Base-by-base conservation (phyloP, 2,797 vertebrate genomes). In the Tenualosa thibaudeaui region DNA sequence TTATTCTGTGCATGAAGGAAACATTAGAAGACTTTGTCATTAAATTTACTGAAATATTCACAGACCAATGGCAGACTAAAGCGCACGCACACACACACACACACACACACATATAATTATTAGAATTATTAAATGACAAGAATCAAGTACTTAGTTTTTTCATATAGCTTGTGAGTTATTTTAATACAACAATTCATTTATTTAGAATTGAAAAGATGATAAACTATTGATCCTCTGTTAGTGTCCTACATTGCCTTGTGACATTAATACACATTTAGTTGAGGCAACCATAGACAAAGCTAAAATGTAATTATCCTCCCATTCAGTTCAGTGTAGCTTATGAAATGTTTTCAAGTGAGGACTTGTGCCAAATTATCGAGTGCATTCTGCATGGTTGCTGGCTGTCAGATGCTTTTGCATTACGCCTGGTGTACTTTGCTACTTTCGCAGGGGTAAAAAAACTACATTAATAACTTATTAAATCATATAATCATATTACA, bases 391-490 rank as follows among this genome's bases (percentile, higher is more conserved):
- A 86, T 49, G 84, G 82, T 56, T 83, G 83, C 86, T 84, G 24
- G 26, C 40, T 81, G 12, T 86, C 82, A 68, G 40, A 65, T 84
- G 84, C 40, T 75, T 85, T 60, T 51, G 71, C 82, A 86, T 87
- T 87, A 40, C 31, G 68, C 68, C 68, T 40, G 68, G 68, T 7
- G 31, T 75, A 75, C 68, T 75, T 75, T 75, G 31, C 68, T 75
- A 75, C 68, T 75, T 75, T 75, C 31, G 37, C 68, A 75, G 68
- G 31, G 68, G 31, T 75, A 75, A 75, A 75, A 65, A 68, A 90
- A 93, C 90, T 91, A 81, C 91, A 94, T 93, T 95, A 95, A 95
- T 93, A 94, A 94, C 91, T 93, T 94, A 94, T 94, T 94, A 94
- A 94, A 95, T 93, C 85, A 81, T 85, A 92, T 94, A 94, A 94